Evolutionary conservation across 2,113 vertebrate genomes (phyloP).

Genomic region (Marmota flaviventris): DNA sequence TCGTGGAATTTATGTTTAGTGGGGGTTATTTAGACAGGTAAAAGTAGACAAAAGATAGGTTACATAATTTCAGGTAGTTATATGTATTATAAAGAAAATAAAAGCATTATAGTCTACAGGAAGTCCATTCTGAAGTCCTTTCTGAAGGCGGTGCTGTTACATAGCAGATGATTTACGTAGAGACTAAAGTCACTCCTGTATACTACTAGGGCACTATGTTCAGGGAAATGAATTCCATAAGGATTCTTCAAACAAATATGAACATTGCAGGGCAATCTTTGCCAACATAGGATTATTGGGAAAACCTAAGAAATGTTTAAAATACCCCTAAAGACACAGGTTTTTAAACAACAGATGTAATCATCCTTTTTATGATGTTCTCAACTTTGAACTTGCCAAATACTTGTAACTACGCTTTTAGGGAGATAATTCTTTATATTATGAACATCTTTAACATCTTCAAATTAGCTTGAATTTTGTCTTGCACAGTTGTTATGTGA

Average conservation of each 20-base stretch:
- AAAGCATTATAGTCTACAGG: not conserved
- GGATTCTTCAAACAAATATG: conserved; percentile 24
- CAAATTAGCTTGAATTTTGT: conserved; percentile 41
- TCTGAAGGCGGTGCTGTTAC: not conserved
- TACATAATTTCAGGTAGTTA: not conserved
- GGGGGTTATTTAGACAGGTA: not conserved
- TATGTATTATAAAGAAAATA: not conserved
- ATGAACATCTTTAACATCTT: not conserved
- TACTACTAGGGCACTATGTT: not conserved
- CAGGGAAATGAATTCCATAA: conserved; percentile 51
- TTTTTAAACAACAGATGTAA: conserved; percentile 16
- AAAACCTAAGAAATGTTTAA: conserved; percentile 11
- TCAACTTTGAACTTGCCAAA: conserved; percentile 42
- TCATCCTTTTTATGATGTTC: conserved; percentile 36
- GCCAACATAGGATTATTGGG: not conserved
- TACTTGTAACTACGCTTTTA: conserved; percentile 3
- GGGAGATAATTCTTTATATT: not conserved
- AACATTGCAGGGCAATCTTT: not conserved
- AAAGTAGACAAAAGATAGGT: not conserved
- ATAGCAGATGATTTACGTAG: not conserved
- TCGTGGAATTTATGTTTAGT: not conserved
- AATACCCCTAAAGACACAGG: not conserved
- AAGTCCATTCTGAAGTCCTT: not conserved
- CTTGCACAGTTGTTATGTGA: not conserved
- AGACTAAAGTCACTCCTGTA: not conserved